Base-by-base conservation (phyloP, 2,797 vertebrate genomes). In the Anomalospiza imberbis region DNA sequence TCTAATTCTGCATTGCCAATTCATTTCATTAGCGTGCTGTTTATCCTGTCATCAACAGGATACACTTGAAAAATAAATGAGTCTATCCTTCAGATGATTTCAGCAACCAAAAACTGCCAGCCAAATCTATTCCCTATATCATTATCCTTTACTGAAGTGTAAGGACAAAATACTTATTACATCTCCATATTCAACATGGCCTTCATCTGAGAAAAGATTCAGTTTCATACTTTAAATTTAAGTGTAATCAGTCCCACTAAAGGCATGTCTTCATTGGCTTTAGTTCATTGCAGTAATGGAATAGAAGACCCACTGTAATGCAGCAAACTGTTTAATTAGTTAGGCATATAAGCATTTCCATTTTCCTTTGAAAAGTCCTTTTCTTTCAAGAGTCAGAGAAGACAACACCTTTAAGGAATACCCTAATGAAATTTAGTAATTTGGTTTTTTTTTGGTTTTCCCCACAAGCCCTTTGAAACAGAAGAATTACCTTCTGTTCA, bases 31-130 rank as follows among this genome's bases (percentile, higher is more conserved):
- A 89, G 32, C 0, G 0, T 76, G 29, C 77, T 84, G 53, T 85
- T 95, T 95, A 63, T 86, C 50, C 66, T 85, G 32, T 75, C 65
- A 66, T 81, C 70, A 70, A 65, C 45, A 40, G 50, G 63, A 88
- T 60, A 84, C 48, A 82, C 71, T 91, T 55, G 71, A 90, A 89
- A 82, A 93, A 84, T 73, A 94, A 88, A 94, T 75, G 16, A 85
- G 32, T 76, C 82, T 67, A 74, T 82, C 80, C 53, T 85, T 85
- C 75, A 83, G 82, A 93, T 91, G 83, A 89, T 92, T 88, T 75
- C 51, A 81, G 85, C 77, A 91, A 81, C 73, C 34, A 58, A 84
- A 80, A 80, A 2, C 82, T 76, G 62, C 29, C 82, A 89, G 63
- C 73, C 7, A n/a, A 62, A 93, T 89, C 42, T 45, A 70, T 85